Percentiles rank a stretch among this genome's conserved stretches.
Evolutionary conservation across 2,888 invertebrate species (phyloP).

Genomic region (Sinhomidia bicolor): DNA sequence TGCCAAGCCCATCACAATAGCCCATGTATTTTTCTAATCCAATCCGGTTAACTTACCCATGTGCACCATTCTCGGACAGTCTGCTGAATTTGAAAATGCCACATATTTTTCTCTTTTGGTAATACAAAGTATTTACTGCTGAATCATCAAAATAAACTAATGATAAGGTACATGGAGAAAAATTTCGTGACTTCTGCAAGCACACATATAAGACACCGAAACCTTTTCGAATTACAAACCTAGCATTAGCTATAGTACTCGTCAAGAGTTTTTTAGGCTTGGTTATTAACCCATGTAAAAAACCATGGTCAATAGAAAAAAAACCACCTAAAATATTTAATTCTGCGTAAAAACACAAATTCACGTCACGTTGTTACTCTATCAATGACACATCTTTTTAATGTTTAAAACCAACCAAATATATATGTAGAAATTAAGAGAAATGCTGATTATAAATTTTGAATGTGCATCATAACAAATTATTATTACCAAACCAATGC

Average conservation of each 20-base stretch:
- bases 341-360: neutral
- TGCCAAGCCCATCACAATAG: neutral
- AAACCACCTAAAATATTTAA: neutral
- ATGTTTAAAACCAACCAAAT: neutral
- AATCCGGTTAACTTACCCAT: constrained; percentile 49
- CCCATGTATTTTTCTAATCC: constrained; percentile 6
- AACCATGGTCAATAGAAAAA: neutral
- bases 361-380: constrained; percentile 29
- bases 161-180: constrained; percentile 11
- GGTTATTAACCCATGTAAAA: neutral
- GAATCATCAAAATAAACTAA: neutral
- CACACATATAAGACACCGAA: neutral
- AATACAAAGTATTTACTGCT: neutral
- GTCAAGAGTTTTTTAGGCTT: neutral
- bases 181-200: neutral
- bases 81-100: neutral
- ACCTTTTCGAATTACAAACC: neutral
- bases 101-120: neutral
- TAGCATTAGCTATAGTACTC: no score
- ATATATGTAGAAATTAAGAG: neutral
- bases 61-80: neutral
- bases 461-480: neutral
- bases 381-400: constrained; percentile 33
- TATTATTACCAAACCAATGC: no score
- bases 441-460: neutral